Conservation (phyloP, 2,888 invertebrate genomes). For the Nymphalis c-album region DNA sequence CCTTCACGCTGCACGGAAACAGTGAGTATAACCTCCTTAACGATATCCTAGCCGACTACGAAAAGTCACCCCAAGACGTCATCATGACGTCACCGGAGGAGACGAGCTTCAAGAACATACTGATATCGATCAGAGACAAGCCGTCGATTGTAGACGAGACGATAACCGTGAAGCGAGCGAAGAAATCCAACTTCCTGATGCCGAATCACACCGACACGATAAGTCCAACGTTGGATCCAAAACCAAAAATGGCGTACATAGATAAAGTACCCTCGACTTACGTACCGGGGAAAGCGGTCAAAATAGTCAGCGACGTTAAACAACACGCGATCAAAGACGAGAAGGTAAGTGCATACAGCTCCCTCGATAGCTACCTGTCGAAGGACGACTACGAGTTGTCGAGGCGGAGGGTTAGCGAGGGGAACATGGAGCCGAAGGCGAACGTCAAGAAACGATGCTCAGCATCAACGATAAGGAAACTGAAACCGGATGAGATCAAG, state of each 20-base stretch:
- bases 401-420: conserved; percentile 67
- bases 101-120: conserved; percentile 69
- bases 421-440: conserved; percentile 51
- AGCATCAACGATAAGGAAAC: conserved; percentile 63
- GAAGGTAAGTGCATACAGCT: conserved; percentile 70
- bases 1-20: conserved; percentile 53
- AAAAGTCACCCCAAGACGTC: conserved; percentile 73
- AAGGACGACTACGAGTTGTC: conserved; percentile 68
- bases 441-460: conserved; percentile 67
- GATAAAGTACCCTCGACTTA: conserved; percentile 67
- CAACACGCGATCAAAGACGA: conserved; percentile 64
- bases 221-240: conserved; percentile 56
- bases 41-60: conserved; percentile 58
- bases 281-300: conserved; percentile 88
- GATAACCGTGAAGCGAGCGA: conserved; percentile 61
- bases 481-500: conserved; percentile 67
- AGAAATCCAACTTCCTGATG: conserved; percentile 65
- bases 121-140: conserved; percentile 69
- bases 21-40: conserved; percentile 76
- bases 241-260: conserved; percentile 72
- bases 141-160: conserved; percentile 67
- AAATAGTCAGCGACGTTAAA: conserved; percentile 83
- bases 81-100: conserved; percentile 76
- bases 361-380: conserved; percentile 81
- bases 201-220: conserved; percentile 63